Conservation (phyloP, 2,888 invertebrate species). For the Morpho helenor region DNA sequence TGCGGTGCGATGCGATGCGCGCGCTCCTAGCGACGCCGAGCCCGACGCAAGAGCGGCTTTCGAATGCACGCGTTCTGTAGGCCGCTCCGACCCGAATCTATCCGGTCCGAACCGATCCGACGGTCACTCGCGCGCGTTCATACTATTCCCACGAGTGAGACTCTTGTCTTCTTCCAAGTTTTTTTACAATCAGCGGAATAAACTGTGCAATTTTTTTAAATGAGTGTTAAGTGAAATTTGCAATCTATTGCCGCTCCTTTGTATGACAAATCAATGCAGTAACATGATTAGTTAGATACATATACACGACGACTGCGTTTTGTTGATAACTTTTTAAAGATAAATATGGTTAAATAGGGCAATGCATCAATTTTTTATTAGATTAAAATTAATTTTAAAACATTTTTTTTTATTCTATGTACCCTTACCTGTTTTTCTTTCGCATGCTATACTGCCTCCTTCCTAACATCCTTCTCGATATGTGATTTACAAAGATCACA, state of each 20-base stretch:
- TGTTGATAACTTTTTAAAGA: constrained; percentile 30
- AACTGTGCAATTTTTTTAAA: constrained; percentile 3
- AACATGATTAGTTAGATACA: constrained; percentile 25
- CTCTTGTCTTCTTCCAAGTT: constrained; percentile 4
- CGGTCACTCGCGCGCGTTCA: constrained; percentile 6
- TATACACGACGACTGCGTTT: constrained; percentile 35
- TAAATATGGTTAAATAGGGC: constrained; percentile 38
- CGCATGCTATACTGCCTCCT: no score
- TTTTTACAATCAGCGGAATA: constrained; percentile 1
- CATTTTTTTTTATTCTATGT: not conserved
- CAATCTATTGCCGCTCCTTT: not conserved
- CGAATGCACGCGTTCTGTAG: not conserved
- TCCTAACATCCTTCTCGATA: no score
- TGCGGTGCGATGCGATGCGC: constrained; percentile 29
- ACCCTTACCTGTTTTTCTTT: no score
- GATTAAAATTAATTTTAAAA: constrained; percentile 46
- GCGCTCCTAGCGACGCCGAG: constrained; percentile 37
- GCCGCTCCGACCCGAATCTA: not conserved
- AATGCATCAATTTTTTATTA: constrained; percentile 34
- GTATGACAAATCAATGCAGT: constrained; percentile 22
- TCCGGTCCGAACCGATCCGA: not conserved
- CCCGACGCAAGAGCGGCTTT: constrained; percentile 1
- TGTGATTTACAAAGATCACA: no score
- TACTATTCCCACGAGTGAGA: constrained; percentile 5
- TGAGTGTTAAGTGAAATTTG: not conserved